A percentile compares a stretch with the other conserved stretches of the same genome.
phyloP scores from a whole-genome alignment of 2,113 vertebrate genomes.

The Setophaga petechia region DNA sequence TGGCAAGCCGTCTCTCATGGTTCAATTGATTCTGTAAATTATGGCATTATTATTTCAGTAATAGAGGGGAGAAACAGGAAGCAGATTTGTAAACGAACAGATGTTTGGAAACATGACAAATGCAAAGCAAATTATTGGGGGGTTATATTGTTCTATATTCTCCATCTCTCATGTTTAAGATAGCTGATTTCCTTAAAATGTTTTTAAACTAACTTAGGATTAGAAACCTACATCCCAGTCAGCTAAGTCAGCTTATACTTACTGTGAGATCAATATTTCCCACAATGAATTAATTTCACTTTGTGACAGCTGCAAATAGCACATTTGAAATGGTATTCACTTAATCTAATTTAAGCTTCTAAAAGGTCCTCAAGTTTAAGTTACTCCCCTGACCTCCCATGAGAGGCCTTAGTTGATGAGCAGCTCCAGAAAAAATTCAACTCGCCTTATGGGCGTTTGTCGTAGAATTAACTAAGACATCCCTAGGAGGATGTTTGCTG shows the following conservation, averaged over 20 bases:
- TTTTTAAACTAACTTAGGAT: slow-evolving; percentile 10
- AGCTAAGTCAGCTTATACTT: neutral
- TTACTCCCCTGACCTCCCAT: neutral
- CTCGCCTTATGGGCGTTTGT: neutral
- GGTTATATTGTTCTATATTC: neutral
- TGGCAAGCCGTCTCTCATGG: slow-evolving; percentile 75
- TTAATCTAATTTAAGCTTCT: neutral
- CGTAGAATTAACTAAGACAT: neutral
- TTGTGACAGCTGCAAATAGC: neutral
- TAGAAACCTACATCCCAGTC: neutral
- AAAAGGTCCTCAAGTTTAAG: neutral
- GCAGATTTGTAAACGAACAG: neutral
- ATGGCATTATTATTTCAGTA: neutral
- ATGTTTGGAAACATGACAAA: neutral
- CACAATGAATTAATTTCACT: neutral
- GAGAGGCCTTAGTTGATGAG: neutral
- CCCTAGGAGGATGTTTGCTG: neutral
- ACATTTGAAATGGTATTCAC: neutral
- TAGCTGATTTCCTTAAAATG: neutral
- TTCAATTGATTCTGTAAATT: slow-evolving; percentile 71
- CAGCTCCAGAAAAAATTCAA: neutral
- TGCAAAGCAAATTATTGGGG: neutral
- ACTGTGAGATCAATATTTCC: neutral
- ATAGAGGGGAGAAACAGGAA: neutral
- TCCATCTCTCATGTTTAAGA: neutral